Base-by-base conservation (phyloP, 2,113 vertebrate species). In the Triplophysa siluroides region DNA sequence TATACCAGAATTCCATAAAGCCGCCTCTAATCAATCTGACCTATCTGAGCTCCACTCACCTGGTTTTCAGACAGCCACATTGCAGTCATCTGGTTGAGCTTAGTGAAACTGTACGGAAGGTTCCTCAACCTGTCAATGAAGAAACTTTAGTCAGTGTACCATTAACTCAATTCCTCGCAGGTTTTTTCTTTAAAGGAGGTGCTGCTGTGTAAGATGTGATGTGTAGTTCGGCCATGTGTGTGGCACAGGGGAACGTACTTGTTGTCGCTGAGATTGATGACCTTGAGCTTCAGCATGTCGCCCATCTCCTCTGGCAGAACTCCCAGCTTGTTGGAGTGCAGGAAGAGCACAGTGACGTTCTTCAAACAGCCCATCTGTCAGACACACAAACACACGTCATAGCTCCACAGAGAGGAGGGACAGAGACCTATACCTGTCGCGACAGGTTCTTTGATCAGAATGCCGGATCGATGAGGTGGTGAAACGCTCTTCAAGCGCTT, bases 21-120 rank as follows among this genome's bases (percentile, higher is more conserved):
- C 14, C 14, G 50, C 1, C 50, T 52, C 45, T 26, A 70, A 23
- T 38, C 33, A 38, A 33, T 8, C 67, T 7, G 9, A 56, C 41
- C 14, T 26, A 64, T 24, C 56, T 38, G 52, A 12, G 23, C 23
- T 18, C 12, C 75, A 24, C 83, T 86, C 80, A 99, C 98, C 96
- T 99, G 98, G 88, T 99, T 99, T 90, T 99, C 98, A 71, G 98
- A 99, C 66, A 99, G 92, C 98, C 98, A 99, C 96, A 99, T 96
- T 16, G 98, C 98, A 58, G 98, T 98, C 87, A 99, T 94, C 61
- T 98, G 96, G 61, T 91, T 96, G 66, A 99, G 91, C 83, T 97
- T 96, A 83, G 96, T 98, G 91, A 99, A 99, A 73, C 93, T 97
- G 91, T 95, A 99, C 1, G 98, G 98, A 80, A 99, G 94, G 90